phyloP scores from a whole-genome alignment of 2,888 invertebrate genomes.

The Phortica okadai region DNA sequence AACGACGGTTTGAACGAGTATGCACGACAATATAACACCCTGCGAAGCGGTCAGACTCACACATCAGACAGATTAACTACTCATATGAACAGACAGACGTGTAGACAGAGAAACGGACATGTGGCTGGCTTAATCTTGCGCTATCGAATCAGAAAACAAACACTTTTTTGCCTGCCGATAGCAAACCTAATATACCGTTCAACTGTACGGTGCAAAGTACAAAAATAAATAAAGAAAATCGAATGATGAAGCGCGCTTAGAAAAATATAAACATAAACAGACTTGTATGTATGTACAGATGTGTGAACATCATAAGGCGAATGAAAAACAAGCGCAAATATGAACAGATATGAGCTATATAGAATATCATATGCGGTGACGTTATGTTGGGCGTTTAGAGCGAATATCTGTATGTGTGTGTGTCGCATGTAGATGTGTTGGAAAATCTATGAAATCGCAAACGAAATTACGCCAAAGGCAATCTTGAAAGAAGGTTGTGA shows the following conservation, averaged over 20 bases:
- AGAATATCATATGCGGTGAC: constrained; percentile 1
- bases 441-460: neutral
- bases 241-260: neutral
- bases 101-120: too few species aligned
- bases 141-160: too few species aligned
- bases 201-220: neutral
- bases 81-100: too few species aligned
- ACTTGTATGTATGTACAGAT: too few species aligned
- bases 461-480: constrained; percentile 5
- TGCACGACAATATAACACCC: neutral
- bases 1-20: constrained; percentile 48
- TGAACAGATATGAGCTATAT: neutral
- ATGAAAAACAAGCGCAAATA: neutral
- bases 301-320: neutral
- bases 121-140: too few species aligned
- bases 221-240: neutral
- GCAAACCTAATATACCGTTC: too few species aligned
- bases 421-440: neutral
- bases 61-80: too few species aligned
- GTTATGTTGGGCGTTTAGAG: neutral
- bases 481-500: constrained; percentile 6
- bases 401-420: neutral
- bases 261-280: constrained; percentile 19
- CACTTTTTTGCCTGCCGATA: too few species aligned
- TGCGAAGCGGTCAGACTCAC: too few species aligned